Conservation (phyloP, 2,113 vertebrate genomes). For the Brachyhypopomus occidentalis region DNA sequence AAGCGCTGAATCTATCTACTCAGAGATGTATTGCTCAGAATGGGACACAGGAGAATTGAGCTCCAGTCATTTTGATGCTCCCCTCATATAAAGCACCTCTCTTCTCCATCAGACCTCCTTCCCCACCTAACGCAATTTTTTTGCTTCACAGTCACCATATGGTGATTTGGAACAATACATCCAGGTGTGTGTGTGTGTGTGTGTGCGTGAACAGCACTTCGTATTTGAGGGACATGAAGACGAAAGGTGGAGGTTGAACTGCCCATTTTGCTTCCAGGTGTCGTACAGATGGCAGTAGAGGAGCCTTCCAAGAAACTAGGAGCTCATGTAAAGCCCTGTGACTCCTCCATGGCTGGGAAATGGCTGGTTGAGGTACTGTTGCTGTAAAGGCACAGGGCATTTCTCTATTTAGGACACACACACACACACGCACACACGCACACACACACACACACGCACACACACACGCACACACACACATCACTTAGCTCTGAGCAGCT, state of each 20-base stretch:
- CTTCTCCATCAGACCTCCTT: constrained; percentile 42
- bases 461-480: too few species aligned
- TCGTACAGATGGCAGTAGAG: neutral
- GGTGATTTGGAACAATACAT: constrained; percentile 2
- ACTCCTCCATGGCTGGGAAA: too few species aligned
- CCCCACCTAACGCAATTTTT: neutral
- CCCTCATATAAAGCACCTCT: constrained; percentile 54
- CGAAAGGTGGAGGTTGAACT: constrained; percentile 13
- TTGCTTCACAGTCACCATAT: constrained; percentile 6
- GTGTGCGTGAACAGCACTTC: neutral
- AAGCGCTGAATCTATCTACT: constrained; percentile 59
- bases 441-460: too few species aligned
- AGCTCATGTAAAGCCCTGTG: neutral
- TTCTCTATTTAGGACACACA: neutral
- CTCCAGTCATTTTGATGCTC: constrained; percentile 54
- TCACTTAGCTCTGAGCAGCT: too few species aligned
- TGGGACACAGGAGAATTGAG: constrained; percentile 63
- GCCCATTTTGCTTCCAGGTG: neutral
- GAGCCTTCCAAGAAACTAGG: neutral
- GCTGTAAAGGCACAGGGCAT: too few species aligned
- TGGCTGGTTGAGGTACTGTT: too few species aligned
- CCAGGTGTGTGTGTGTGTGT: constrained; percentile 2
- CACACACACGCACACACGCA: too few species aligned
- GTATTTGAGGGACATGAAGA: neutral
- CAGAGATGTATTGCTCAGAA: constrained; percentile 69